Base-by-base conservation (phyloP, 1,140 invertebrate genomes). In the Habropoda laboriosa region DNA sequence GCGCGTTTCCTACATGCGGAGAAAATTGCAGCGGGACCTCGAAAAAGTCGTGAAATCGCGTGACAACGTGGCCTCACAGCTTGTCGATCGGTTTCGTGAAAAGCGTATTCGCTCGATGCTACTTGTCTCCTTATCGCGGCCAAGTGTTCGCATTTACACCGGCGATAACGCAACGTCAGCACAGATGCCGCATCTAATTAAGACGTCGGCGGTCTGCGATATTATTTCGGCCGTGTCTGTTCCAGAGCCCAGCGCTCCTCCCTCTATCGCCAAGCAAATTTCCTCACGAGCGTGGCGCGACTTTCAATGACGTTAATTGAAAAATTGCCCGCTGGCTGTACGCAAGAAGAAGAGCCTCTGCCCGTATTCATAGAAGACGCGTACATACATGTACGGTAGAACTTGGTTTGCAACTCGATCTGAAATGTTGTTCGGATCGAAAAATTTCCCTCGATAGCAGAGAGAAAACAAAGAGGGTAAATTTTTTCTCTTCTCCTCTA, bases 61-160 rank as follows among this genome's bases (percentile, higher is more conserved):
- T 42, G 63, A 63, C 24, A n/a, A 38, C 30, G 10, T 18, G 6
- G 27, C 35, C 47, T 30, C 32, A 10, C n/a, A 42, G 24, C 51
- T 51, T n/a, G 16, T 35, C 13, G 42, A 61, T 58, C 68, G n/a
- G 64, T 35, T 49, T 79, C 82, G 71, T 18, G 35, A 61, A 82
- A 49, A 40, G 13, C 58, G 40, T 42, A 49, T 32, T 13, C 24
- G 8, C 8, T 60, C 32, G 40, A 45, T 68, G 79, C 73, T 63
- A 76, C 51, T 35, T 21, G 55, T 4, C 24, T 10, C 2, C 78
- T 85, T 85, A 85, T 85, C 83, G 47, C 32, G 10, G n/a, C 30
- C 78, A 80, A 85, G 57, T 85, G 82, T 83, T 76, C 66, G 74
- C 77, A 61, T 85, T 80, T 80, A 83, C 76, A 60, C 24, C n/a